phyloP scores from a whole-genome alignment of 1,140 invertebrate genomes.

The Scaptomyza montana region DNA sequence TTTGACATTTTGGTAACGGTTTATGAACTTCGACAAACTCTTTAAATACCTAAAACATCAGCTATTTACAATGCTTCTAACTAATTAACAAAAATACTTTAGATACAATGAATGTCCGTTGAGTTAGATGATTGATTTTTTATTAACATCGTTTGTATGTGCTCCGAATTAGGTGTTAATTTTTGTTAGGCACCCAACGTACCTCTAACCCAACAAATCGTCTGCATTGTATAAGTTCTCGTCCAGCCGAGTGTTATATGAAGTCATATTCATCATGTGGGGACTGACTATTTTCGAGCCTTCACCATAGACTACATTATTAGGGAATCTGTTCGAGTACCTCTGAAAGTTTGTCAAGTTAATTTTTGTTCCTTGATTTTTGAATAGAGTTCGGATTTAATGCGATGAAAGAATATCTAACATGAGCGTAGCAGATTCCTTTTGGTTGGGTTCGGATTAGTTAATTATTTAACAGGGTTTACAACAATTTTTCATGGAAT shows the following conservation, averaged over 20 bases:
- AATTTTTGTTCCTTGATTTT: background rate
- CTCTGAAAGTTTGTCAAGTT: slow-evolving; percentile 56
- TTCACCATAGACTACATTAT: slow-evolving; percentile 71
- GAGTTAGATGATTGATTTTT: slow-evolving; percentile 18
- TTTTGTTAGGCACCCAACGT: slow-evolving; percentile 58
- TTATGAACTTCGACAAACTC: background rate
- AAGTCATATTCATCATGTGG: slow-evolving; percentile 18
- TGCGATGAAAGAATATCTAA: background rate
- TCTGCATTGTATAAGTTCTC: slow-evolving; percentile 73
- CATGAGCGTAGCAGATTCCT: background rate
- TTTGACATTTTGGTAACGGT: background rate
- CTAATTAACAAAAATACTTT: background rate
- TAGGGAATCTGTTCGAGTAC: slow-evolving; percentile 23
- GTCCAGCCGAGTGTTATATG: slow-evolving; percentile 55
- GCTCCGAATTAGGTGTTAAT: background rate
- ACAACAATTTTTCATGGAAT: too few species aligned
- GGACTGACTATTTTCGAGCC: slow-evolving; percentile 71
- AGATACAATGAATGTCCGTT: slow-evolving; percentile 13
- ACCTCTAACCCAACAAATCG: slow-evolving; percentile 47
- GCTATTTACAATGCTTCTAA: slow-evolving; percentile 36
- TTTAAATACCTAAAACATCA: background rate
- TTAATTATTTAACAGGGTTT: too few species aligned
- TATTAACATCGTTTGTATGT: slow-evolving; percentile 42
- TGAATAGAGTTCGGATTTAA: background rate
- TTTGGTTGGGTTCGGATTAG: too few species aligned